These are phyloP conservation scores for Microcaecilia unicolor DNA, from an alignment of 2,797 vertebrate species.

Conservation along the genomic window DNA sequence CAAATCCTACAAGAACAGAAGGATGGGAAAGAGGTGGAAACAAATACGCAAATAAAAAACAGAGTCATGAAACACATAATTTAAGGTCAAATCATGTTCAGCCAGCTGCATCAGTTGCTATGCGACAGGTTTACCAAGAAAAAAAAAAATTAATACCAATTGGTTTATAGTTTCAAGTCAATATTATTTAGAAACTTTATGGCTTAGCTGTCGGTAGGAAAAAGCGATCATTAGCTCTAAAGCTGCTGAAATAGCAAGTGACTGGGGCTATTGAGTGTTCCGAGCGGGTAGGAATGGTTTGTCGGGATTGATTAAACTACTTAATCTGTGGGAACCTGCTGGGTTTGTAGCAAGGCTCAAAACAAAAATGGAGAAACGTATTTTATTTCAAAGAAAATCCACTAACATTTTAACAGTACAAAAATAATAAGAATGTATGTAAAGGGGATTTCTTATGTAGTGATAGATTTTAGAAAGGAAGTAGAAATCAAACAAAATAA, in stretches of 20 bases:
- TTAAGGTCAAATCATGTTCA: slow-evolving; percentile 28
- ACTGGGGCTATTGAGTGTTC: slow-evolving; percentile 22
- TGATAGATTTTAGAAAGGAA: too few relatives aligned
- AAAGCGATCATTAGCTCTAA: slow-evolving; percentile 22
- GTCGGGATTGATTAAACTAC: slow-evolving; percentile 28
- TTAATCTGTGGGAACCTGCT: slow-evolving; percentile 29
- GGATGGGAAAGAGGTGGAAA: neutral
- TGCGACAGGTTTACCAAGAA: slow-evolving; percentile 21
- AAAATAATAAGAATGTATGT: too few relatives aligned
- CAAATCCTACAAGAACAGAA: slow-evolving; percentile 17
- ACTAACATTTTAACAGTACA: too few relatives aligned
- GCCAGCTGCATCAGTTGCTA: slow-evolving; percentile 44
- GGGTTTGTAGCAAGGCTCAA: slow-evolving; percentile 25
- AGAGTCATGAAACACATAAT: slow-evolving; percentile 17
- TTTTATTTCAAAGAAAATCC: too few relatives aligned
- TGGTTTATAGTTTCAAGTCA: slow-evolving; percentile 15
- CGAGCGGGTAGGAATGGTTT: slow-evolving; percentile 22
- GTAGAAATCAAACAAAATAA: too few relatives aligned
- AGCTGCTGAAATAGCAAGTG: slow-evolving; percentile 40
- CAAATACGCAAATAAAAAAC: slow-evolving; percentile 1
- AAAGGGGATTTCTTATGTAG: too few relatives aligned
- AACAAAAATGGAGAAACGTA: too few relatives aligned
- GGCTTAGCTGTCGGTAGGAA: slow-evolving; percentile 13
- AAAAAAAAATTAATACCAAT: slow-evolving; percentile 14
- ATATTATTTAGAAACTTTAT: slow-evolving; percentile 32